Evolutionary conservation across 37 sponge, comb jelly and placozoan species (phyloP).

Genomic region (Diacarnus erythraeanus): DNA sequence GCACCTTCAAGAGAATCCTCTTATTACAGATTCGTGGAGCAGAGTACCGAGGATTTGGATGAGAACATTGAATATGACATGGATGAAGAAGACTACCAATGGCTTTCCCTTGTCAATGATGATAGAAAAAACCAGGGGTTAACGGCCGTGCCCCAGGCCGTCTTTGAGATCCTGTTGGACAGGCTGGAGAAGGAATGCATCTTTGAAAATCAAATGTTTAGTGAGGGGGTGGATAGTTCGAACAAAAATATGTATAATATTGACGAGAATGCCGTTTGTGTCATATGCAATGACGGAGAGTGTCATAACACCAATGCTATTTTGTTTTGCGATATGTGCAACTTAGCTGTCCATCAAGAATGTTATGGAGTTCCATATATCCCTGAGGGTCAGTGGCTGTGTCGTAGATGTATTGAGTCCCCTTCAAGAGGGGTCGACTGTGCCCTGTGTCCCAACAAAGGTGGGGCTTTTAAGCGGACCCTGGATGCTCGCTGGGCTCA

Average conservation of each 20-base stretch:
- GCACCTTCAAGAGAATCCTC: constrained; percentile 48
- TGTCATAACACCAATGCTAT: constrained; percentile 99
- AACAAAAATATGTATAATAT: constrained; percentile 73
- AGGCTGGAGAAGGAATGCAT: constrained; percentile 93
- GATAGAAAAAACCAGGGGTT: constrained; percentile 79
- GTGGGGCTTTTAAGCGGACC: constrained; percentile 98
- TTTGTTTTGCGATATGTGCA: constrained; percentile 99
- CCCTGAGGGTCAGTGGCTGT: constrained; percentile 99
- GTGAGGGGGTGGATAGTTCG: constrained; percentile 24
- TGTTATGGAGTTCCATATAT: constrained; percentile 99
- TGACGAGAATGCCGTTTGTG: constrained; percentile 99
- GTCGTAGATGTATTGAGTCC: constrained; percentile 93
- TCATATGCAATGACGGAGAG: constrained; percentile 98
- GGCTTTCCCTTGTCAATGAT: constrained; percentile 92
- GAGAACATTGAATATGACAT: constrained; percentile 96
- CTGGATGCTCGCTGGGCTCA: constrained; percentile 92
- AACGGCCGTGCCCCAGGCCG: constrained; percentile 74
- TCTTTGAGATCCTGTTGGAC: constrained; percentile 98
- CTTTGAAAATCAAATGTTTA: constrained; percentile 82
- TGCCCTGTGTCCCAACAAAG: constrained; percentile 95
- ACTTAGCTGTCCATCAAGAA: constrained; percentile 98
- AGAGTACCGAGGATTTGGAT: constrained; percentile 81
- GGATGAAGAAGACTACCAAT: constrained; percentile 98
- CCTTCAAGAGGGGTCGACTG: constrained; percentile 95
- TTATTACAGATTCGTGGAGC: constrained; percentile 78